phyloP scores from a whole-genome alignment of 2,113 vertebrate genomes.

The Epinephelus lanceolatus region DNA sequence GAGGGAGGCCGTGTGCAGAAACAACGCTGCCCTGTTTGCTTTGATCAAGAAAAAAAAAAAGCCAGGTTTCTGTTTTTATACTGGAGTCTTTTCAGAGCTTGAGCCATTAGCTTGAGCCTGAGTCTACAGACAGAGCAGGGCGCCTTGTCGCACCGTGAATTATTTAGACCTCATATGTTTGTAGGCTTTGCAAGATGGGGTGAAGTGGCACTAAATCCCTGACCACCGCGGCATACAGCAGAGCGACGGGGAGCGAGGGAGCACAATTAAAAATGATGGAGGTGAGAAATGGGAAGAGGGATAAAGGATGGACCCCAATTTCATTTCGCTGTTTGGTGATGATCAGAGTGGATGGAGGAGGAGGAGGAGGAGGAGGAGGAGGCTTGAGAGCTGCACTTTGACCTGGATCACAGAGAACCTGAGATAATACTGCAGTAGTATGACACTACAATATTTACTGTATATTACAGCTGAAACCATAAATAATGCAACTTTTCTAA shows the following conservation, averaged over 20 bases:
- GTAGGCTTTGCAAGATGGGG: conserved; percentile 51
- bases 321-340: not conserved
- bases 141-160: conserved; percentile 64
- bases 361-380: not conserved
- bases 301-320: not conserved
- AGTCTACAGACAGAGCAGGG: conserved; percentile 44
- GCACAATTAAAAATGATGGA: conserved; percentile 9
- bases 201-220: conserved; percentile 61
- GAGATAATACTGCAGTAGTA: not conserved
- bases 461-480: not conserved
- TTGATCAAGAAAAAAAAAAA: conserved; percentile 42
- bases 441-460: not conserved
- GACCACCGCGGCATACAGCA: conserved; percentile 40
- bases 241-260: conserved; percentile 29
- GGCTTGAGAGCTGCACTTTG: not conserved
- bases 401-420: not conserved
- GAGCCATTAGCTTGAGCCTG: conserved; percentile 44
- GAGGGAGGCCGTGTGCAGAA: not conserved
- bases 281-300: conserved; percentile 15
- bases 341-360: conserved; percentile 12
- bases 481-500: not conserved
- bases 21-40: not conserved
- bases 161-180: conserved; percentile 70
- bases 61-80: conserved; percentile 27
- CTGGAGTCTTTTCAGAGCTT: conserved; percentile 27